A percentile compares a stretch with the other conserved stretches of the same genome.
These are phyloP conservation scores for Pantala flavescens DNA, from an alignment of 1,140 invertebrate genomes.

Conservation along the genomic window DNA sequence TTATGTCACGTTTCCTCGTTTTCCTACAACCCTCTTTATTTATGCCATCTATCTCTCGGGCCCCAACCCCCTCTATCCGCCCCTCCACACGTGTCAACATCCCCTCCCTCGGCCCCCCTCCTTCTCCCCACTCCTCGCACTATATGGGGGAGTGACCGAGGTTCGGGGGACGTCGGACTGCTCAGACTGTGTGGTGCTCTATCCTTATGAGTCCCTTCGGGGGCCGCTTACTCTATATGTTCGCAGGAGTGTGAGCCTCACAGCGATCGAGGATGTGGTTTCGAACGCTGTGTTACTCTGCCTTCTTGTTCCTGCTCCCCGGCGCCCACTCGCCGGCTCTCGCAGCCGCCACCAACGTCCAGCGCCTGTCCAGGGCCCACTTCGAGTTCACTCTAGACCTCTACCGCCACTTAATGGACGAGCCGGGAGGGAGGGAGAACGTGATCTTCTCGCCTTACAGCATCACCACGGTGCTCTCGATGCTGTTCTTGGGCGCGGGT, in stretches of 20 bases:
- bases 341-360: constrained; percentile 22
- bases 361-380: constrained; percentile 29
- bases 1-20: too few species aligned
- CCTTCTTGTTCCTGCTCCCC: constrained; percentile 1
- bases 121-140: too few species aligned
- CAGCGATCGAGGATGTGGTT: not conserved
- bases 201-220: not conserved
- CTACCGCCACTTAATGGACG: constrained; percentile 26
- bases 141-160: too few species aligned
- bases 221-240: not conserved
- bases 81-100: too few species aligned
- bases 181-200: not conserved
- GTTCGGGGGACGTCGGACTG: not conserved
- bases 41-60: too few species aligned
- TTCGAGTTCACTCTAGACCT: constrained; percentile 30
- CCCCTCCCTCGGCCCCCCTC: too few species aligned
- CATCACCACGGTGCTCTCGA: constrained; percentile 28
- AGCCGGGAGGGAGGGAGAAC: constrained; percentile 25
- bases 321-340: not conserved
- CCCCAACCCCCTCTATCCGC: too few species aligned
- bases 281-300: not conserved
- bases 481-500: constrained; percentile 29
- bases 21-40: too few species aligned
- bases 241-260: not conserved
- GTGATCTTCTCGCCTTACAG: constrained; percentile 30